Evolutionary conservation across 2,797 vertebrate species (phyloP), one percentile per base, ranked within the genome.

Genomic region (Cyclura pinguis): DNA sequence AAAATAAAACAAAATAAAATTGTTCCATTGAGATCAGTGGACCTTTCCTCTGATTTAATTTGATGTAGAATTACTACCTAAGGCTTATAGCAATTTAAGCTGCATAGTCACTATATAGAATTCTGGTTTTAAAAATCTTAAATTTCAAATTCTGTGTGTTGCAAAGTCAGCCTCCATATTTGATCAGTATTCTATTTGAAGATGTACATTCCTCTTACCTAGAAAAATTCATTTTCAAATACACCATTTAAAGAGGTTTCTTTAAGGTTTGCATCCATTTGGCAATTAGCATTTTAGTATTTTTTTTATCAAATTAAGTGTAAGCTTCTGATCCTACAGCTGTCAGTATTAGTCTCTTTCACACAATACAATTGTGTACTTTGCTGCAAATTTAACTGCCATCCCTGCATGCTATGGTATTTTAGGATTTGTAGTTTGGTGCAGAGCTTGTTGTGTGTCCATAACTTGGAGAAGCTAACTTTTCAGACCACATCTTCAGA

Each of bases 251-350:
- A 80, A 57, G 14, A 20, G 47, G 42, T 59, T 92, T 87, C 27
- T 16, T 90, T 47, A 62, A 50, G 29, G 81, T 92, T 88, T 24
- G 72, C 88, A 55, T 55, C 59, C 90, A 18, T 57, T 93, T 89
- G 20, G 6, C 22, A 62, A 62, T 62, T 62, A 22, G 84, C 16
- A 24, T 86, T 84, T 42, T 85, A 18, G 5, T 62, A 16, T 2
- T 90, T 38, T 3, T 77, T n/a, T 32, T 6, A 74, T 80, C 62
- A 84, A 81, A 14, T 67, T 80, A 16, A 82, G 35, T n/a, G 32
- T 52, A 35, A 64, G 18, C 64, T 84, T 32, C 74, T 38, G 52
- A 85, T 87, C 35, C 73, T 80, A 52, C 32, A 84, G 2, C 13
- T 90, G n/a, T 74, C 50, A 62, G 16, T 24, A 12, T 62, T 14